Conservation (phyloP, 2,888 invertebrate genomes). For the Catotricha subobsoleta region DNA sequence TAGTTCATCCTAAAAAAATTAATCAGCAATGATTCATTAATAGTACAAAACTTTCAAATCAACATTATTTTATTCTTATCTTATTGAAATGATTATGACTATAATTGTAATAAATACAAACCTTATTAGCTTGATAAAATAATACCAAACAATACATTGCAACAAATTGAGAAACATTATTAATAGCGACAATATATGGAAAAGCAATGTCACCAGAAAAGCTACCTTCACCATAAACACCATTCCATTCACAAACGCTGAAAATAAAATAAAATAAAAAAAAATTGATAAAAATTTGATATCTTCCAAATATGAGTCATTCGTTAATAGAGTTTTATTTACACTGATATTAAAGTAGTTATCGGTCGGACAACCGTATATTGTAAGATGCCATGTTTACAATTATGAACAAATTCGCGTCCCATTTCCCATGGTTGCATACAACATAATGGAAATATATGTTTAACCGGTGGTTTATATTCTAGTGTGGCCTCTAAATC, state of each 20-base stretch:
- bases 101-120: constrained; percentile 17
- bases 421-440: constrained; percentile 89
- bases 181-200: constrained; percentile 71
- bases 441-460: constrained; percentile 83
- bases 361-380: constrained; percentile 84
- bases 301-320: too few relatives aligned
- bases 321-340: too few relatives aligned
- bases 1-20: constrained; percentile 38
- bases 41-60: background rate
- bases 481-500: constrained; percentile 68
- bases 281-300: background rate
- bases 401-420: constrained; percentile 77
- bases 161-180: constrained; percentile 86
- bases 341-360: constrained; percentile 80
- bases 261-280: background rate
- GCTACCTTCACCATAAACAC: constrained; percentile 81
- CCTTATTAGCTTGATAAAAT: constrained; percentile 77
- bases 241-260: constrained; percentile 40
- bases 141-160: constrained; percentile 93
- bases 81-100: background rate
- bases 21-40: background rate
- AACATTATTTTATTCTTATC: background rate
- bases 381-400: constrained; percentile 91
- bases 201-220: constrained; percentile 73
- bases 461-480: constrained; percentile 63